Evolutionary conservation across 2,797 vertebrate genomes (phyloP).

Genomic region (Dendrocincla tyrannina): DNA sequence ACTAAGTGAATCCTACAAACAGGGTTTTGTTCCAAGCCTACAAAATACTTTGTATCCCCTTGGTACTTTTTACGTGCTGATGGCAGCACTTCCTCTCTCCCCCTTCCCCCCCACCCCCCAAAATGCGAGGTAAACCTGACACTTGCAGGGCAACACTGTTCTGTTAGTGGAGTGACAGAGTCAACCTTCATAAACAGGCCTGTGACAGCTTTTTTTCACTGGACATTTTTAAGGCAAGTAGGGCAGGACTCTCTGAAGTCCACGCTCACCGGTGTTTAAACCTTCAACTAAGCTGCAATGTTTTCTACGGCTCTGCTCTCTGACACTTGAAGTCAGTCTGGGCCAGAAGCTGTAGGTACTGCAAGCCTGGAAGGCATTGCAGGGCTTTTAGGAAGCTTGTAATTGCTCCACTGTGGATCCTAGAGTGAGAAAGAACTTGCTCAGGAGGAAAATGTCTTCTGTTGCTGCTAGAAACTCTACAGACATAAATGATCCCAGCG

Average conservation of each 20-base stretch:
- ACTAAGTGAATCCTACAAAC: slow-evolving; percentile 55
- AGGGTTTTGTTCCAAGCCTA: slow-evolving; percentile 37
- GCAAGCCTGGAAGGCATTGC: neutral
- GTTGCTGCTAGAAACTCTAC: neutral
- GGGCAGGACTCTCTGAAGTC: neutral
- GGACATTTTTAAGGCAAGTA: neutral
- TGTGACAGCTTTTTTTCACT: neutral
- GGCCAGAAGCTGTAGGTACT: neutral
- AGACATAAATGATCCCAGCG: neutral
- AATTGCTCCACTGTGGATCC: neutral
- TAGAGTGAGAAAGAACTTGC: neutral
- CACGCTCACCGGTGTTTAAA: accelerated
- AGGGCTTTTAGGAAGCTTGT: neutral
- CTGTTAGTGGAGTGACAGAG: neutral
- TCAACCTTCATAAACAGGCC: neutral
- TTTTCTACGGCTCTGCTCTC: neutral
- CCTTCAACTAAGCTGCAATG: neutral
- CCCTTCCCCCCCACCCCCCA: neutral
- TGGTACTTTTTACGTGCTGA: neutral
- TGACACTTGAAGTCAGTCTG: neutral
- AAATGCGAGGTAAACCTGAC: neutral
- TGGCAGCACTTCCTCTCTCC: neutral
- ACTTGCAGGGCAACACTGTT: neutral
- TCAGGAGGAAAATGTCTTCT: neutral
- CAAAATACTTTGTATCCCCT: slow-evolving; percentile 35